phyloP scores from a whole-genome alignment of 2,797 vertebrate genomes.

The Propithecus deckenii region DNA sequence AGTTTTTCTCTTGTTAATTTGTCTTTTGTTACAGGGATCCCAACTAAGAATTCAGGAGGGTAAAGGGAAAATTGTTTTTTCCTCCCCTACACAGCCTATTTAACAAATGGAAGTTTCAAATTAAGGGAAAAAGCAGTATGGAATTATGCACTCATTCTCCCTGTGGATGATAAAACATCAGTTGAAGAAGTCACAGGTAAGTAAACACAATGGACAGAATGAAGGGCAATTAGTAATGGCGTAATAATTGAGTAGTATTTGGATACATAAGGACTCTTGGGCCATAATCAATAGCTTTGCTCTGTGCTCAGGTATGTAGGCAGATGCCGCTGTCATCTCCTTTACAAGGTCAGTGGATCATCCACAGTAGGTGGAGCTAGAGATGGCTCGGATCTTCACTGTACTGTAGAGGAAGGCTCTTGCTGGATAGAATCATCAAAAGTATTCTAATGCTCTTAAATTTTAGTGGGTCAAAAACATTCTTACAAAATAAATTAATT shows the following conservation, averaged over 20 bases:
- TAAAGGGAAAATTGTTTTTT: background rate
- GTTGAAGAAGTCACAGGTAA: background rate
- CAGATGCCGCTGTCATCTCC: background rate
- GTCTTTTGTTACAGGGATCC: background rate
- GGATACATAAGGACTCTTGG: background rate
- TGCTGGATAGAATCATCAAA: background rate
- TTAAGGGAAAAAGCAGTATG: background rate
- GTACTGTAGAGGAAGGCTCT: background rate
- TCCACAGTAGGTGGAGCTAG: background rate
- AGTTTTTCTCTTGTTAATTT: background rate
- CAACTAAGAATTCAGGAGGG: background rate
- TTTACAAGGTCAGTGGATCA: background rate
- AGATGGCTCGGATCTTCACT: background rate
- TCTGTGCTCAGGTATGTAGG: accelerated
- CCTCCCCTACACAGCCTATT: background rate
- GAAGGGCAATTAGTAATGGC: background rate
- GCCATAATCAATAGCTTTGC: background rate
- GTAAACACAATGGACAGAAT: too few relatives aligned
- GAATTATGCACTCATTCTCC: background rate
- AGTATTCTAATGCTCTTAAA: background rate
- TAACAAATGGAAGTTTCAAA: background rate
- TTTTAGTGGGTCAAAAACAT: background rate
- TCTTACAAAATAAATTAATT: background rate
- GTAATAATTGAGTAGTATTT: background rate
- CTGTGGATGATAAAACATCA: background rate